These are phyloP conservation scores for Melangyna quadrimaculata DNA, from an alignment of 2,888 invertebrate species.

Conservation along the genomic window DNA sequence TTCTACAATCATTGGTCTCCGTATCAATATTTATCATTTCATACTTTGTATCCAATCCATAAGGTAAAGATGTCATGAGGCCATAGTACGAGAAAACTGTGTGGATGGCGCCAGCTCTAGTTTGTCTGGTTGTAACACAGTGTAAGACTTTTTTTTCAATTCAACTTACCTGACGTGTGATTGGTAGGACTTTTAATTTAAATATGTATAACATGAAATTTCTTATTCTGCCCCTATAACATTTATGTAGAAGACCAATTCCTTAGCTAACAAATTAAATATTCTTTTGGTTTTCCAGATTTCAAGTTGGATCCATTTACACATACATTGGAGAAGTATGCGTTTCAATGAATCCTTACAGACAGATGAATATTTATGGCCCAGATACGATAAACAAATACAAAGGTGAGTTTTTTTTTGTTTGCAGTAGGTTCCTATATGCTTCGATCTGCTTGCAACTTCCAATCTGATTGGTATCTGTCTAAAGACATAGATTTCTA, in stretches of 20 bases:
- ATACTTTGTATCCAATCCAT: neutral
- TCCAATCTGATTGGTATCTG: neutral
- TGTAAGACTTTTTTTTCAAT: neutral
- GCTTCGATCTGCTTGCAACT: neutral
- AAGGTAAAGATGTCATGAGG: constrained; percentile 7
- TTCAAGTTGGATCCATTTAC: constrained; percentile 95
- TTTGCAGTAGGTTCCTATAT: too few relatives aligned
- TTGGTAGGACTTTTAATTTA: neutral
- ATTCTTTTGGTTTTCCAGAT: constrained; percentile 83
- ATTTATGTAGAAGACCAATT: too few relatives aligned
- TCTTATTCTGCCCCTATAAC: neutral
- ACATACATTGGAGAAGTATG: constrained; percentile 99
- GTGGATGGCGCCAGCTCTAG: neutral
- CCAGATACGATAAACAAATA: constrained; percentile 93
- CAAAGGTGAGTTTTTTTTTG: constrained; percentile 83
- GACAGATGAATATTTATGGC: constrained; percentile 95
- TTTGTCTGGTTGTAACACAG: neutral
- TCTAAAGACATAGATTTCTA: neutral
- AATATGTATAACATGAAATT: neutral
- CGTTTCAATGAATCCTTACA: constrained; percentile 98
- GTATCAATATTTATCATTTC: constrained; percentile 29
- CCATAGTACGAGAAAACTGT: neutral
- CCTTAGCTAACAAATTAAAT: neutral
- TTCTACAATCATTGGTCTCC: constrained; percentile 37
- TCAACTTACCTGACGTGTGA: neutral